These are phyloP conservation scores for Lampris megalopsis DNA, from an alignment of 2,113 vertebrate species.

Conservation along the genomic window DNA sequence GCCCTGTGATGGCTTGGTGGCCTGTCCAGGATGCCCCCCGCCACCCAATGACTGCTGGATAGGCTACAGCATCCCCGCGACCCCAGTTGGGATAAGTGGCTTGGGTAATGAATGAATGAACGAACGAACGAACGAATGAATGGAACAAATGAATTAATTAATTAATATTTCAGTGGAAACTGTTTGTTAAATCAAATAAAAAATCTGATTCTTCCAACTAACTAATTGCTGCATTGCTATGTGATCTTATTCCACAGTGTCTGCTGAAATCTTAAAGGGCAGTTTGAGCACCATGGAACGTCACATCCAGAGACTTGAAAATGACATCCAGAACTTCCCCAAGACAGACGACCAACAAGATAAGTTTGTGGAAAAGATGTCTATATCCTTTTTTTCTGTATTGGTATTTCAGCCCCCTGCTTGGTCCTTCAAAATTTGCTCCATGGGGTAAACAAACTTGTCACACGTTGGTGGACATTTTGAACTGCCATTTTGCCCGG, in stretches of 20 bases:
- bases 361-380: slow-evolving; percentile 98
- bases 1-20: too few species aligned
- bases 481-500: slow-evolving; percentile 19
- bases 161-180: too few species aligned
- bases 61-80: too few species aligned
- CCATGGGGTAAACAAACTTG: background rate
- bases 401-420: background rate
- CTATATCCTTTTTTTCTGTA: slow-evolving; percentile 91
- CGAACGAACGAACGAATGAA: too few species aligned
- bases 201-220: background rate
- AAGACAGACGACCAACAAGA: slow-evolving; percentile 88
- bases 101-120: too few species aligned
- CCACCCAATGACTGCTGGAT: too few species aligned
- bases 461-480: slow-evolving; percentile 5
- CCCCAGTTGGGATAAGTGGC: too few species aligned
- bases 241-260: slow-evolving; percentile 82
- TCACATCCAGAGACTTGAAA: slow-evolving; percentile 91
- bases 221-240: slow-evolving; percentile 15
- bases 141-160: too few species aligned
- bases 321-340: slow-evolving; percentile 90
- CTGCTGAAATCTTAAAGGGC: slow-evolving; percentile 92
- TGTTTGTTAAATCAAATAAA: too few species aligned
- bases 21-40: too few species aligned
- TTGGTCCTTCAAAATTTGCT: background rate
- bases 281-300: slow-evolving; percentile 91